phyloP scores from a whole-genome alignment of 2,113 vertebrate genomes.

The Lanius collurio region DNA sequence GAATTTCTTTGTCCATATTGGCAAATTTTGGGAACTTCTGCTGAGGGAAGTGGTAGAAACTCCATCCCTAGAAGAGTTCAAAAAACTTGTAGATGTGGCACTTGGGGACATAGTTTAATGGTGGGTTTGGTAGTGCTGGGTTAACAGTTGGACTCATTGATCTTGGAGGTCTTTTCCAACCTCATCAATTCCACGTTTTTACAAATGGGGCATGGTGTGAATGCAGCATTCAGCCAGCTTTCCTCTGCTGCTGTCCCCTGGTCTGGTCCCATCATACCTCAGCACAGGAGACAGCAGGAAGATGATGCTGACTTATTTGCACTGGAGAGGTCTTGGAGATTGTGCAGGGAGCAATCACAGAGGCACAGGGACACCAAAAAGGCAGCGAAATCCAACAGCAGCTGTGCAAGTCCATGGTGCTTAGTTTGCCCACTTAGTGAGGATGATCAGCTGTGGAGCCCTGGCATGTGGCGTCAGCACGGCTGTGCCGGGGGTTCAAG shows the following conservation, averaged over 20 bases:
- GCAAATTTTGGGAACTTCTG: neutral
- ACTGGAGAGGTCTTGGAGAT: fast-evolving
- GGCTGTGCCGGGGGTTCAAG: fast-evolving
- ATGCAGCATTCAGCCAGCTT: neutral
- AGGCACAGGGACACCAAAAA: fast-evolving
- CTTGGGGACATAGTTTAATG: neutral
- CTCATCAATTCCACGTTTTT: neutral
- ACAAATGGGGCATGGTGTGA: fast-evolving
- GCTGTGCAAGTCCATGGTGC: fast-evolving
- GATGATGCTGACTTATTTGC: neutral
- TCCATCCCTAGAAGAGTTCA: neutral
- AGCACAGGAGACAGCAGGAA: neutral
- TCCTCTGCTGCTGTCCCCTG: fast-evolving
- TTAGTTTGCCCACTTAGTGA: neutral
- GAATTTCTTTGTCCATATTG: neutral
- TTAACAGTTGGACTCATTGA: fast-evolving
- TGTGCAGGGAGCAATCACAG: neutral
- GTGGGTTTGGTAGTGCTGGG: neutral
- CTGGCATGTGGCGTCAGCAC: fast-evolving
- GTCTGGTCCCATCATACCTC: fast-evolving
- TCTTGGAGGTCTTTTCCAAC: neutral
- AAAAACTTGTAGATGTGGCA: neutral
- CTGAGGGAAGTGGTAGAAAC: neutral
- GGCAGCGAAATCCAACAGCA: neutral
- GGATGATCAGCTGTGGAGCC: fast-evolving